Evolutionary conservation across 2,113 vertebrate species (phyloP).

Genomic region (Rhinoderma darwinii): DNA sequence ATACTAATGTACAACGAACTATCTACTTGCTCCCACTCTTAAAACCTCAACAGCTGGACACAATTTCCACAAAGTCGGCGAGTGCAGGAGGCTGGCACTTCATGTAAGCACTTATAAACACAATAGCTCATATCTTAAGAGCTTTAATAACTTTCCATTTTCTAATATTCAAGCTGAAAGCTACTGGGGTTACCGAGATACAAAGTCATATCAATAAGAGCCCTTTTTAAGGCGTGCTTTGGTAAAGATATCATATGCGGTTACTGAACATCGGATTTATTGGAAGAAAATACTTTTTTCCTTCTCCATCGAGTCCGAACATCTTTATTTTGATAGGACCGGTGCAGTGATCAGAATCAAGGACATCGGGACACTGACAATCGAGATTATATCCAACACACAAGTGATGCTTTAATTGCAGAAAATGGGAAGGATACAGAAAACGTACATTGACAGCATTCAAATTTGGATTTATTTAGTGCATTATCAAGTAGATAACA

Average conservation of each 20-base stretch:
- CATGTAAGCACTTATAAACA: slow-evolving; percentile 52
- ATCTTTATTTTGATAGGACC: neutral
- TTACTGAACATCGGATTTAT: slow-evolving; percentile 16
- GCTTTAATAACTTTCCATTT: slow-evolving; percentile 56
- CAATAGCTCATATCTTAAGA: slow-evolving; percentile 47
- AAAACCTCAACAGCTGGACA: slow-evolving; percentile 22
- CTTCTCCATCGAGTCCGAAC: neutral
- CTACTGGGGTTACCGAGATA: slow-evolving; percentile 24
- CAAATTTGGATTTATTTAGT: neutral
- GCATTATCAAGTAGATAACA: too few relatives aligned
- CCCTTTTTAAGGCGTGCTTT: slow-evolving; percentile 49
- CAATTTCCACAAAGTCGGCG: slow-evolving; percentile 56
- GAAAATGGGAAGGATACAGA: neutral
- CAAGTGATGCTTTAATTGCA: neutral
- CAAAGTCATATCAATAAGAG: slow-evolving; percentile 44
- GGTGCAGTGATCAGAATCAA: neutral
- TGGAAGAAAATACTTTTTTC: neutral
- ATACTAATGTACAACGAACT: slow-evolving; percentile 43
- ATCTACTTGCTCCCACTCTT: slow-evolving; percentile 41
- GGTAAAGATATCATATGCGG: slow-evolving; percentile 34
- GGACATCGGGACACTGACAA: neutral
- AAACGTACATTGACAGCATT: neutral
- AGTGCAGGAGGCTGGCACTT: slow-evolving; percentile 40
- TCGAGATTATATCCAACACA: neutral
- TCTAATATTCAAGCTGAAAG: slow-evolving; percentile 47